phyloP scores from a whole-genome alignment of 1,140 invertebrate genomes.

The Nephotettix cincticeps region DNA sequence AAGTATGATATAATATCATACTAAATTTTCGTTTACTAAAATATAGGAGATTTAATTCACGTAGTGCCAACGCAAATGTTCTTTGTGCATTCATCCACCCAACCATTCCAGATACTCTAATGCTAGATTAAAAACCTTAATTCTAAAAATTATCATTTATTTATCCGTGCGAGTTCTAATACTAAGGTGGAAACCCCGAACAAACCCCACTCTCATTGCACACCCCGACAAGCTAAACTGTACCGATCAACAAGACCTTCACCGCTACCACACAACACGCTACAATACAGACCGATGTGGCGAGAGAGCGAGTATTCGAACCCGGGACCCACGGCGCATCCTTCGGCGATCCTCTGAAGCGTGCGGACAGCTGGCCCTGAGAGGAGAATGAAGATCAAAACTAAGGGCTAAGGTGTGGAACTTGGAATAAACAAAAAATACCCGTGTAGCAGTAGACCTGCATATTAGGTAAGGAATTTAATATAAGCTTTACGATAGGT shows the following conservation, averaged over 20 bases:
- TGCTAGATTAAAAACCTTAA: too few species aligned
- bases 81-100: too few species aligned
- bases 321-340: background rate
- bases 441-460: too few species aligned
- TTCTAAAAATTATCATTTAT: too few species aligned
- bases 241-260: background rate
- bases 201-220: background rate
- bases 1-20: too few species aligned
- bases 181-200: background rate
- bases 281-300: background rate
- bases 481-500: too few species aligned
- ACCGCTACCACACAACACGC: background rate
- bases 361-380: background rate
- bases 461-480: too few species aligned
- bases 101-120: too few species aligned
- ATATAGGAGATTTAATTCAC: too few species aligned
- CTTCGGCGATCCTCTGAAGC: background rate
- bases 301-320: background rate
- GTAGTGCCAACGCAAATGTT: too few species aligned
- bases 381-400: background rate
- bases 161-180: too few species aligned
- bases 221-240: background rate
- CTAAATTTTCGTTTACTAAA: too few species aligned
- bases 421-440: background rate
- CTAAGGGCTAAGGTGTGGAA: background rate